phyloP scores from a whole-genome alignment of 2,113 vertebrate species.

The Tachuris rubrigastra region DNA sequence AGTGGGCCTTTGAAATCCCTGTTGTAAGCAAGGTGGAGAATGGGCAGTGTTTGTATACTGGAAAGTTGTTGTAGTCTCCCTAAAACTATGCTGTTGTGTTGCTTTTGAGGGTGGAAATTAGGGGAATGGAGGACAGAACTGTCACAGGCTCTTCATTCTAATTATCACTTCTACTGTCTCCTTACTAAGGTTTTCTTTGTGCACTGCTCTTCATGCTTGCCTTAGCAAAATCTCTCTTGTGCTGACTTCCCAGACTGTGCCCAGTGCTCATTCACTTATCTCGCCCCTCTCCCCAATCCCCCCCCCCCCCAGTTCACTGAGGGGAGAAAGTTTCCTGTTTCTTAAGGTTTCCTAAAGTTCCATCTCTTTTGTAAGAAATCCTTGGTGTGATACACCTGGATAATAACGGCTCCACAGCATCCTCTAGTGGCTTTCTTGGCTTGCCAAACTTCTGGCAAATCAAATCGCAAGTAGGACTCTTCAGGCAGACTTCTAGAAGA shows the following conservation, averaged over 20 bases:
- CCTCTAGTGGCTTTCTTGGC: conserved; percentile 20
- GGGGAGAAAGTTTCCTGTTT: neutral
- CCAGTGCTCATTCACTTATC: neutral
- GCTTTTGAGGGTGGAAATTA: neutral
- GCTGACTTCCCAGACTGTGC: neutral
- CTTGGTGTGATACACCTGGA: neutral
- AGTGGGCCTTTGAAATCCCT: neutral
- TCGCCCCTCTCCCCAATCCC: rapidly evolving
- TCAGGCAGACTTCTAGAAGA: neutral
- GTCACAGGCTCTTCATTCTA: neutral
- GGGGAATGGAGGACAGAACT: neutral
- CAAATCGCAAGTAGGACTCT: neutral
- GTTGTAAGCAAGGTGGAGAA: neutral
- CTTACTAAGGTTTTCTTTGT: neutral
- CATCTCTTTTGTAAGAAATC: neutral
- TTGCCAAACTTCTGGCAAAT: neutral
- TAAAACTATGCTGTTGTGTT: neutral
- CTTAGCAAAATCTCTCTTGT: neutral
- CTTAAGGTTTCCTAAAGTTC: neutral
- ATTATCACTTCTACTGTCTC: neutral
- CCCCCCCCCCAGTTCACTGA: neutral
- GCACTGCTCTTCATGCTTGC: neutral
- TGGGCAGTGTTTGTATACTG: neutral
- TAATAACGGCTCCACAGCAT: conserved; percentile 20
- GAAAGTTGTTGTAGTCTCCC: neutral